These are phyloP conservation scores for Apoda limacodes DNA, from an alignment of 2,888 invertebrate species.

Conservation along the genomic window DNA sequence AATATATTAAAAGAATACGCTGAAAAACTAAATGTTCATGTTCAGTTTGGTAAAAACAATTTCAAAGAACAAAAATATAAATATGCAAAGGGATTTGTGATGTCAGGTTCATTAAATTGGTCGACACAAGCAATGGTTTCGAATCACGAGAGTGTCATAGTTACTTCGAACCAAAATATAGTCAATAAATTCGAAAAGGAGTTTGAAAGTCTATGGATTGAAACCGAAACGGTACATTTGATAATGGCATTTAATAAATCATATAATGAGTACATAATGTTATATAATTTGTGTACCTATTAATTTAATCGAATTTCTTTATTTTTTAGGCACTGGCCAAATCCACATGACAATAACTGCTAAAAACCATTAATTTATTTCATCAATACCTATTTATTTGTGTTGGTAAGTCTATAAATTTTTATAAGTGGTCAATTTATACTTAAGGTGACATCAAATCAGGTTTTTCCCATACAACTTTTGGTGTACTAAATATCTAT, in stretches of 20 bases:
- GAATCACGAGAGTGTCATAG: constrained; percentile 77
- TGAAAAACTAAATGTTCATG: constrained; percentile 52
- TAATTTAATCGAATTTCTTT: constrained; percentile 4
- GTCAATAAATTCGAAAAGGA: constrained; percentile 68
- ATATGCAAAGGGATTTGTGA: constrained; percentile 55
- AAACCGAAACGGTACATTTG: constrained; percentile 55
- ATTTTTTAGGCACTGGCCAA: constrained; percentile 38
- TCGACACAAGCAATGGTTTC: constrained; percentile 77
- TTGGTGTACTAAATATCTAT: too few species aligned
- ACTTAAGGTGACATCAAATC: too few species aligned
- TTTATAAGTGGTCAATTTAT: too few species aligned
- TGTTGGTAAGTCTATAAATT: too few species aligned
- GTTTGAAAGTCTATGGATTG: constrained; percentile 74
- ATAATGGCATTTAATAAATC: too few species aligned
- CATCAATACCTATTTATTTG: too few species aligned
- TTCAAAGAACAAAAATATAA: constrained; percentile 33
- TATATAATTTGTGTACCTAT: too few species aligned
- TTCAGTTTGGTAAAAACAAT: constrained; percentile 29
- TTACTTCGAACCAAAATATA: constrained; percentile 69
- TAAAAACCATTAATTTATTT: too few species aligned
- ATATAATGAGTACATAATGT: too few species aligned
- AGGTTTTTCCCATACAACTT: too few species aligned
- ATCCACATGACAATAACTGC: too few species aligned
- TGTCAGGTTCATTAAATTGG: constrained; percentile 84
- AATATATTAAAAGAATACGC: constrained; percentile 44